phyloP scores from a whole-genome alignment of 2,888 invertebrate genomes.

The Scelioninae gen. 2 region DNA sequence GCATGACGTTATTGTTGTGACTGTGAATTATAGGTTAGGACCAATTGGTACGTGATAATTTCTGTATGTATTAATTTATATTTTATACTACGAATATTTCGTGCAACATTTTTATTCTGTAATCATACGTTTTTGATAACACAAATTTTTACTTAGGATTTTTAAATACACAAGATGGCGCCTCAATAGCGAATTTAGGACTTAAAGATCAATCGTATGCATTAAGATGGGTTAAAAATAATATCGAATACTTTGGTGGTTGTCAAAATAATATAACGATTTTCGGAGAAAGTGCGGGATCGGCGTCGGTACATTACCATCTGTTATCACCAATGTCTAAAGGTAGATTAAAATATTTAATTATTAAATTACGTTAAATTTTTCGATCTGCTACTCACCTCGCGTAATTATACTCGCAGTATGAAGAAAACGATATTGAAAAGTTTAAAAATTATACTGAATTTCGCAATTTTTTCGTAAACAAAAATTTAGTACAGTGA shows the following conservation, averaged over 20 bases:
- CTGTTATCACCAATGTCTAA: slow-evolving; percentile 71
- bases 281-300: slow-evolving; percentile 68
- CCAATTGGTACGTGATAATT: slow-evolving; percentile 54
- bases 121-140: too few species aligned
- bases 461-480: too few species aligned
- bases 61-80: too few species aligned
- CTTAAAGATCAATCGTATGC: slow-evolving; percentile 71
- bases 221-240: slow-evolving; percentile 70
- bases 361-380: too few species aligned
- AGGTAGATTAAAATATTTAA: slow-evolving; percentile 60
- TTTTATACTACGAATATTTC: too few species aligned
- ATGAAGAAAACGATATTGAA: too few species aligned
- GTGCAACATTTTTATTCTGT: too few species aligned
- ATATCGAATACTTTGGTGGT: slow-evolving; percentile 71
- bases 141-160: slow-evolving; percentile 69
- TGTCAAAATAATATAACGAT: slow-evolving; percentile 68
- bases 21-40: slow-evolving; percentile 62
- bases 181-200: slow-evolving; percentile 67
- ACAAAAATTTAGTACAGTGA: too few species aligned
- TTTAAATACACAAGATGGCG: slow-evolving; percentile 68
- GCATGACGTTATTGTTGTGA: slow-evolving; percentile 60
- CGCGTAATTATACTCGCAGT: too few species aligned
- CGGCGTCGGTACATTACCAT: slow-evolving; percentile 68
- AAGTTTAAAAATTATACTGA: too few species aligned
- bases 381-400: too few species aligned